Base-by-base conservation (phyloP, 2,888 invertebrate genomes). In the Andrena hattorfiana region DNA sequence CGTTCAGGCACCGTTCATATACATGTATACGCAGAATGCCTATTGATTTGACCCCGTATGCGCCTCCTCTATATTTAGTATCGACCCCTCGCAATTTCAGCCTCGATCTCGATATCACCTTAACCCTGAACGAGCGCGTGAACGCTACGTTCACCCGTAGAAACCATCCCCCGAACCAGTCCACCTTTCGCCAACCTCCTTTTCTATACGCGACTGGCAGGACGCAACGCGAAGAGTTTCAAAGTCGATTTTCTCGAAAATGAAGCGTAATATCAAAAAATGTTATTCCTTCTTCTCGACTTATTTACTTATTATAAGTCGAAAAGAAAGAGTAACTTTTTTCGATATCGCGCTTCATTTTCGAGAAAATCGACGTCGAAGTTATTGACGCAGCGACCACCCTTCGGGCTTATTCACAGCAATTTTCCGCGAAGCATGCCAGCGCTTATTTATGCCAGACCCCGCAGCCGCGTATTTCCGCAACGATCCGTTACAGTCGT, bases 11-110 rank as follows among this genome's bases (percentile, higher is more conserved):
- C 62, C 66, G 67, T 73, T 51, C 72, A 84, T 89, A 69, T 73
- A 74, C 48, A 66, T 76, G 28, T 85, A 76, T 77, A 81, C 77
- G 77, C 81, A 79, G 83, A 76, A 84, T 85, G 82, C 85, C 87
- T 92, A 91, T 92, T 89, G 91, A 92, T 92, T 91, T 90, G 89
- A 90, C 89, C 88, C 84, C 87, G 87, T 83, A 78, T 79, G 81
- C 84, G 77, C 78, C 80, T 83, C 64, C 76, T 73, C 89, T 90
- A 91, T 90, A 89, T 91, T 92, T 90, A 92, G 90, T 89, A 85
- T 85, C 87, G 87, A 88, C 90, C 86, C 85, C 89, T 87, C 75
- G 84, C 84, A 84, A 85, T 85, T 84, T 86, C 84, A 89, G 84
- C 83, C 85, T 84, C 81, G 77, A 83, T 72, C 83, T 73, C 74